These are phyloP conservation scores for Homalodisca vitripennis DNA, from an alignment of 1,140 invertebrate genomes.

Conservation along the genomic window DNA sequence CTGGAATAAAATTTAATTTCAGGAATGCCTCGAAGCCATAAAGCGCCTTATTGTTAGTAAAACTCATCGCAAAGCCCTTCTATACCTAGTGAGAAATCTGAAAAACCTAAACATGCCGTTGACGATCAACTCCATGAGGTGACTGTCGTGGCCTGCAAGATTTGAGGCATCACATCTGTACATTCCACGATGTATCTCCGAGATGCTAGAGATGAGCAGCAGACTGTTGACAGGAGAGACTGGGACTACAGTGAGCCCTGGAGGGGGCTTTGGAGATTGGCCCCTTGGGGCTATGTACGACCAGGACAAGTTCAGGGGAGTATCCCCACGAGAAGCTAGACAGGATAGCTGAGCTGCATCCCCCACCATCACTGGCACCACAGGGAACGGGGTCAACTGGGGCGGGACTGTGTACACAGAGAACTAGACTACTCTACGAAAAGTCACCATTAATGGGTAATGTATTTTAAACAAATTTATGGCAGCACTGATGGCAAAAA, in stretches of 20 bases:
- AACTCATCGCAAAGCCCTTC: neutral
- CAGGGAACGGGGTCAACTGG: slow-evolving; percentile 14
- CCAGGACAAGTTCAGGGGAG: slow-evolving; percentile 36
- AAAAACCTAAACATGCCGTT: slow-evolving; percentile 40
- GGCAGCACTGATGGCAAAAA: neutral
- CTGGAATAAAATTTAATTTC: too few relatives aligned
- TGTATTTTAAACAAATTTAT: neutral
- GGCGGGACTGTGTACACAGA: slow-evolving; percentile 24
- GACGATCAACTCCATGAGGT: slow-evolving; percentile 38
- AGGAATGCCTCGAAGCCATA: too few relatives aligned
- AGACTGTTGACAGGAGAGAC: slow-evolving; percentile 33
- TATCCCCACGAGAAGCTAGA: slow-evolving; percentile 39
- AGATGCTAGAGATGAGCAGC: slow-evolving; percentile 38
- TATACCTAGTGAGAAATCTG: slow-evolving; percentile 16
- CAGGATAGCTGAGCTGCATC: slow-evolving; percentile 45
- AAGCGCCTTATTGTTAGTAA: too few relatives aligned
- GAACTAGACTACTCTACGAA: neutral
- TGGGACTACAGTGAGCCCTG: slow-evolving; percentile 34
- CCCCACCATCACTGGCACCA: slow-evolving; percentile 45
- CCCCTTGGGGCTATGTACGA: slow-evolving; percentile 1
- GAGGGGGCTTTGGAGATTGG: slow-evolving; percentile 27
- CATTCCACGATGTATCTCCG: slow-evolving; percentile 37
- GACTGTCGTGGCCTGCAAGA: slow-evolving; percentile 33
- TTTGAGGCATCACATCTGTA: slow-evolving; percentile 41
- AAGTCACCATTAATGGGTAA: neutral